Evolutionary conservation across 2,888 invertebrate species (phyloP).

Genomic region (Ophion ventricosus): DNA sequence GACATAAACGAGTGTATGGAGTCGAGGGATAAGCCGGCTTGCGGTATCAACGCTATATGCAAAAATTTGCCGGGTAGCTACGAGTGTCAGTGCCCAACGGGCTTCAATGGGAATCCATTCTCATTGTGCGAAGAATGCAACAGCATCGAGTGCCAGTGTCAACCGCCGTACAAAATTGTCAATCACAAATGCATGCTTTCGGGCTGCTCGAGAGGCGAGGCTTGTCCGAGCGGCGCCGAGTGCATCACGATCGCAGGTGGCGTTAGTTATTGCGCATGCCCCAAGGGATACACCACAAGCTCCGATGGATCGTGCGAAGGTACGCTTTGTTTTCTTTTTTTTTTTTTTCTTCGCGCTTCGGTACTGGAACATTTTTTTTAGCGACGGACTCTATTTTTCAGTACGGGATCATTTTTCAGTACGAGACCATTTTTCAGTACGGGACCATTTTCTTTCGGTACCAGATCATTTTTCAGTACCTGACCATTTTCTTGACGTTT

Average conservation of each 20-base stretch:
- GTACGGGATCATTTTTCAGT: no score
- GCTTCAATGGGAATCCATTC: slow-evolving; percentile 96
- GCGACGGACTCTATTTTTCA: no score
- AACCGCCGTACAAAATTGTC: slow-evolving; percentile 93
- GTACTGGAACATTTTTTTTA: no score
- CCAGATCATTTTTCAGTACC: no score
- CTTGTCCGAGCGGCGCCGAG: slow-evolving; percentile 94
- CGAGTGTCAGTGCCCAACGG: slow-evolving; percentile 95
- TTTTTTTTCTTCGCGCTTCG: neutral
- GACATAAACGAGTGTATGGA: slow-evolving; percentile 94
- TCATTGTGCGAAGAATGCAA: slow-evolving; percentile 93
- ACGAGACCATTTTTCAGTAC: no score
- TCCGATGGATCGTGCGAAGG: slow-evolving; percentile 91
- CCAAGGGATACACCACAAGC: slow-evolving; percentile 91
- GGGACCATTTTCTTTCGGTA: no score
- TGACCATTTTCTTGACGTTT: no score
- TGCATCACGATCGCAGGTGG: slow-evolving; percentile 95
- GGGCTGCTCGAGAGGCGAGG: slow-evolving; percentile 91
- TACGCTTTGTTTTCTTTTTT: slow-evolving; percentile 64
- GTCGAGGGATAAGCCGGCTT: slow-evolving; percentile 90
- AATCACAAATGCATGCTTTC: slow-evolving; percentile 93
- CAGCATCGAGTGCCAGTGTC: slow-evolving; percentile 93
- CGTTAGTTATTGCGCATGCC: slow-evolving; percentile 96
- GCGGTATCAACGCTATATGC: slow-evolving; percentile 95
- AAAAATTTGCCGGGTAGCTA: slow-evolving; percentile 97